Percentiles rank a stretch among this genome's conserved stretches.
Evolutionary conservation across 2,888 invertebrate genomes (phyloP).

Genomic region (Loripinus fragilis): DNA sequence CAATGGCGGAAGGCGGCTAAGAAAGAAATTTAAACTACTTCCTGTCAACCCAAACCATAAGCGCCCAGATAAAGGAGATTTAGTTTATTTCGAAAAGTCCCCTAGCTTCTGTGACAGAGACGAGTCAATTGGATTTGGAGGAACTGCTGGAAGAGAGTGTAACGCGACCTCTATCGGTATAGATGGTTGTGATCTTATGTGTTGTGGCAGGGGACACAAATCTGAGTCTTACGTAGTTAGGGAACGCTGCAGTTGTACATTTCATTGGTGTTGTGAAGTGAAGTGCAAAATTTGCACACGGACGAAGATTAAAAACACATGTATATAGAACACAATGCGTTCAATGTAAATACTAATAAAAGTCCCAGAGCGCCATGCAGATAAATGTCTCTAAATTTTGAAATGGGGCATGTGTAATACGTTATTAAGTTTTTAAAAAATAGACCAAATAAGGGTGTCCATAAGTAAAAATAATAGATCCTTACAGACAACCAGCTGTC

Average conservation of each 20-base stretch:
- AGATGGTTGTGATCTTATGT: conserved; percentile 98
- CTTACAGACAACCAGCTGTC: no score
- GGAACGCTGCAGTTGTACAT: conserved; percentile 96
- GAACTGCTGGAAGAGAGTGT: conserved; percentile 95
- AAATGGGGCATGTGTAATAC: no score
- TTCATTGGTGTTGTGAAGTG: conserved; percentile 99
- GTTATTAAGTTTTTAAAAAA: no score
- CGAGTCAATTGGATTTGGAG: conserved; percentile 91
- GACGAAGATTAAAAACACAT: conserved; percentile 95
- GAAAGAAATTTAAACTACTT: conserved; percentile 91
- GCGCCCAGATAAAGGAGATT: conserved; percentile 93
- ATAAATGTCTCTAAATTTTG: no score
- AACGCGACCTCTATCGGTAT: conserved; percentile 97
- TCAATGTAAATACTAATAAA: no score
- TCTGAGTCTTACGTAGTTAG: conserved; percentile 93
- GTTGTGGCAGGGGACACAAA: conserved; percentile 95
- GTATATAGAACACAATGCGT: conserved; percentile 85
- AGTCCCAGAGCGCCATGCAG: no score
- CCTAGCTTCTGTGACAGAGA: conserved; percentile 97
- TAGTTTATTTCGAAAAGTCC: conserved; percentile 96
- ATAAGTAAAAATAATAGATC: no score
- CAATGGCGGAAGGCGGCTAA: conserved; percentile 84
- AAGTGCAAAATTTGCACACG: conserved; percentile 96
- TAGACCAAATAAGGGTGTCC: no score
- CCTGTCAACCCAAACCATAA: conserved; percentile 97